phyloP scores from a whole-genome alignment of 2,888 invertebrate genomes.

The Drosophila testacea region DNA sequence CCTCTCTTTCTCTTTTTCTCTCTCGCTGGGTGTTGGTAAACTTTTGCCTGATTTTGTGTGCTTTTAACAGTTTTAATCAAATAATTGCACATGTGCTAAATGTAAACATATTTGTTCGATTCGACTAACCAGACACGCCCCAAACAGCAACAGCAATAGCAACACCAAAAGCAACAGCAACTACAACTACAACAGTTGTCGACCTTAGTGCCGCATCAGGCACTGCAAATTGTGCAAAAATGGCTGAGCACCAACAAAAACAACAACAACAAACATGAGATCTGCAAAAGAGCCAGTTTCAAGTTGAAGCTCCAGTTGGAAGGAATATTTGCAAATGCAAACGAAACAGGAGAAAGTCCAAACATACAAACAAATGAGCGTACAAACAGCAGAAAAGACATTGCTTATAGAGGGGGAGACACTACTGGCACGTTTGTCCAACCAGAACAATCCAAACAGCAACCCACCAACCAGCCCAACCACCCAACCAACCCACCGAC shows the following conservation, averaged over 20 bases:
- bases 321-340: conserved; percentile 83
- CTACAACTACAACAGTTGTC: conserved; percentile 19
- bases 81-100: conserved; percentile 84
- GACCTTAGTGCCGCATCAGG: conserved; percentile 50
- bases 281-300: conserved; percentile 15
- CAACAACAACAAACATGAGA: conserved; percentile 19
- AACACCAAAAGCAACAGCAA: conserved; percentile 4
- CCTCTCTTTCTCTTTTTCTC: conserved; percentile 3
- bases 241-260: conserved; percentile 51
- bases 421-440: conserved; percentile 33
- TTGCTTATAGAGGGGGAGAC: conserved; percentile 32
- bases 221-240: conserved; percentile 73
- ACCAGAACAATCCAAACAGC: conserved; percentile 45
- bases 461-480: conserved; percentile 2
- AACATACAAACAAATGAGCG: conserved; percentile 84
- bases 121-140: conserved; percentile 80
- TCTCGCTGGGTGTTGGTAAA: conserved; percentile 67
- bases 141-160: conserved; percentile 43
- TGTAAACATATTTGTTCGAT: conserved; percentile 84
- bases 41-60: conserved; percentile 83
- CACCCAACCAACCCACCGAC: background rate
- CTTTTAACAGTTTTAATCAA: conserved; percentile 84
- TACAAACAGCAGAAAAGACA: conserved; percentile 78
- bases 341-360: conserved; percentile 84
- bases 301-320: conserved; percentile 52